phyloP scores from a whole-genome alignment of 2,888 invertebrate species.

The Platycnemis pennipes region DNA sequence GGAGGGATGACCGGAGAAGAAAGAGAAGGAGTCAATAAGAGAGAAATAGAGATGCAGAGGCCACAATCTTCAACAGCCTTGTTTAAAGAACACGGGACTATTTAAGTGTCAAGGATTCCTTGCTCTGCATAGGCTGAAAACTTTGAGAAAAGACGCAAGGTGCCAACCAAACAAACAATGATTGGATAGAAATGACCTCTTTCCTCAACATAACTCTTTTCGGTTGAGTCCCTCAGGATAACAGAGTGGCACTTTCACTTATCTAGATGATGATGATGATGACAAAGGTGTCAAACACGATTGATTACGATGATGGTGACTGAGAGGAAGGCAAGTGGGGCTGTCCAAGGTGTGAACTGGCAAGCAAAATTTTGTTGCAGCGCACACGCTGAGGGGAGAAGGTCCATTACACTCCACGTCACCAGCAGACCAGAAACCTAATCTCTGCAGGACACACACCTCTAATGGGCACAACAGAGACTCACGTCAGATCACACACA shows the following conservation, averaged over 20 bases:
- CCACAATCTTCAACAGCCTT: not conserved
- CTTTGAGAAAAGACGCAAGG: constrained; percentile 8
- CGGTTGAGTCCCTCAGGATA: constrained; percentile 36
- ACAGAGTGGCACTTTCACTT: constrained; percentile 50
- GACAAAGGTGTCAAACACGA: not conserved
- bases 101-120: not conserved
- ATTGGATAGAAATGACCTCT: constrained; percentile 30
- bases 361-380: not conserved
- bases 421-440: not conserved
- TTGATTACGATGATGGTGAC: not conserved
- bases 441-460: not conserved
- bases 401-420: not conserved
- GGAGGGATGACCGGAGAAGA: not conserved
- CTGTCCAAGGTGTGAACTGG: constrained; percentile 32
- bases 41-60: not conserved
- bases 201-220: not conserved
- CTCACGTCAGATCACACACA: not conserved
- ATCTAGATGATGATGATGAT: not conserved
- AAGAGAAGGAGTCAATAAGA: not conserved
- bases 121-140: constrained; percentile 18
- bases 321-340: constrained; percentile 46
- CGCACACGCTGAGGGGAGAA: not conserved
- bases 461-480: not conserved
- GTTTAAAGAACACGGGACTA: not conserved
- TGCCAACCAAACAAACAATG: not conserved